Evolutionary conservation across 1,140 invertebrate species (phyloP).

Genomic region (Drosophila nasuta): DNA sequence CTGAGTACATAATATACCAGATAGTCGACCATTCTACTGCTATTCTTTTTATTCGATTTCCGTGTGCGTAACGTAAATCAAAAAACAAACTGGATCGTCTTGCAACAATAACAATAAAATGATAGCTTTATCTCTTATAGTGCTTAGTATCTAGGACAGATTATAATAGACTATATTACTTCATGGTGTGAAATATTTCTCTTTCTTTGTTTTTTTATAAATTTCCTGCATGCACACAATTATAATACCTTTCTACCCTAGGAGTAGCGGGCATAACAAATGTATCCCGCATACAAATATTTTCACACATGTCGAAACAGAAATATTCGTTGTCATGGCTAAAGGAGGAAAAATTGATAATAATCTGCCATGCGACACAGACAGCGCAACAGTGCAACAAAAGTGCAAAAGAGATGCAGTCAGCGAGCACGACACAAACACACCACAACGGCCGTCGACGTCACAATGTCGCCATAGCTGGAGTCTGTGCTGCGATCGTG

Average conservation of each 20-base stretch:
- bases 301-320: constrained; percentile 72
- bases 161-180: no score
- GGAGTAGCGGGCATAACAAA: background rate
- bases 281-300: constrained; percentile 47
- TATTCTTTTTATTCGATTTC: no score
- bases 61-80: no score
- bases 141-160: no score
- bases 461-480: constrained; percentile 53
- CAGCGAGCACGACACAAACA: constrained; percentile 37
- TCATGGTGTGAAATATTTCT: background rate
- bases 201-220: background rate
- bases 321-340: constrained; percentile 75
- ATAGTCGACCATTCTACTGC: no score
- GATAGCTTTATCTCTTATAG: no score
- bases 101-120: no score
- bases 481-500: constrained; percentile 40
- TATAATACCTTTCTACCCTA: background rate
- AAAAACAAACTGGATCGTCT: no score
- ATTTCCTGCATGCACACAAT: no score
- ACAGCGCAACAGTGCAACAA: background rate
- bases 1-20: no score
- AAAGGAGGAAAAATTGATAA: constrained; percentile 62
- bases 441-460: background rate
- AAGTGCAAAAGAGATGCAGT: constrained; percentile 16
- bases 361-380: constrained; percentile 45